phyloP scores from a whole-genome alignment of 2,888 invertebrate genomes.

The Horisme vitalbata region DNA sequence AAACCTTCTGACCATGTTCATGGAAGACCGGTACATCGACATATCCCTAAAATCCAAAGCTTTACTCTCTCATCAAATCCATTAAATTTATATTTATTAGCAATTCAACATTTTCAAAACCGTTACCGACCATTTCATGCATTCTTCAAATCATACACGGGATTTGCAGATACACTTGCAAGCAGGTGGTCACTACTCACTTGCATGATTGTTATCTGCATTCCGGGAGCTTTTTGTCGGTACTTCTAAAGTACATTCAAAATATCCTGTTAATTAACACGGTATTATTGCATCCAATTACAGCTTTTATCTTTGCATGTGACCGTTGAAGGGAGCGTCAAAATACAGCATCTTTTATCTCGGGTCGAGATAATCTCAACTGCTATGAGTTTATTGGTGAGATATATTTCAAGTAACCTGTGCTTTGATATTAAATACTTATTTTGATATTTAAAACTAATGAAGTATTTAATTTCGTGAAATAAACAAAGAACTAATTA shows the following conservation, averaged over 20 bases:
- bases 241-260: constrained; percentile 24
- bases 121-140: constrained; percentile 23
- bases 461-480: no score
- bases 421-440: no score
- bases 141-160: constrained; percentile 21
- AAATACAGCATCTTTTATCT: no score
- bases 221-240: constrained; percentile 25
- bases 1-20: no score
- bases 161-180: constrained; percentile 20
- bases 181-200: constrained; percentile 29
- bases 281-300: constrained; percentile 22
- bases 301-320: background rate
- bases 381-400: no score
- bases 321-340: constrained; percentile 1
- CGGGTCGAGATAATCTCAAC: no score
- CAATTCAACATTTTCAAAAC: constrained; percentile 1
- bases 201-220: constrained; percentile 20
- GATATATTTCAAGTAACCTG: no score
- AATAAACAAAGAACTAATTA: no score
- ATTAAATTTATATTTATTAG: constrained; percentile 6
- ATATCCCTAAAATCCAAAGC: no score
- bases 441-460: no score
- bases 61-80: no score
- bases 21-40: no score
- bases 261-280: constrained; percentile 31